Percentiles rank a stretch among this genome's conserved stretches.
phyloP scores from a whole-genome alignment of 1,140 invertebrate species.

The Tribolium castaneum region DNA sequence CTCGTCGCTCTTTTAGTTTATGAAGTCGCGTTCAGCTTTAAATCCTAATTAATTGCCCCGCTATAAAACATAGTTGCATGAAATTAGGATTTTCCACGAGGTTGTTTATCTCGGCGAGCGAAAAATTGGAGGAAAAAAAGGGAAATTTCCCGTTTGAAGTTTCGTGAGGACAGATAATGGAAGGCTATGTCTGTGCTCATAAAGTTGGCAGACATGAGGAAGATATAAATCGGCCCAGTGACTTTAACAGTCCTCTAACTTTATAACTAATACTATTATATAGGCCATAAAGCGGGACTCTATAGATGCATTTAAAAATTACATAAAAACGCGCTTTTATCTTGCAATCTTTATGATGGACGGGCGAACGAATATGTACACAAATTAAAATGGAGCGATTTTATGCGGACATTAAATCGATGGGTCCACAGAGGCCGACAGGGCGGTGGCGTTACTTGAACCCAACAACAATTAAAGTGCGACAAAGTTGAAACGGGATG shows the following conservation, averaged over 20 bases:
- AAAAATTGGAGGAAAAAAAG: constrained; percentile 2
- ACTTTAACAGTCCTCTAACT: constrained; percentile 55
- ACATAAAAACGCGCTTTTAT: constrained; percentile 45
- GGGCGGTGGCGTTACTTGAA: not conserved
- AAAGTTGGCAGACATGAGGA: constrained; percentile 54
- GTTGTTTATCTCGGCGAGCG: not conserved
- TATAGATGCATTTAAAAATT: constrained; percentile 48
- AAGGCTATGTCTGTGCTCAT: constrained; percentile 49
- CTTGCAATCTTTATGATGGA: constrained; percentile 35
- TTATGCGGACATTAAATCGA: constrained; percentile 1
- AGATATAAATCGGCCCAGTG: constrained; percentile 57
- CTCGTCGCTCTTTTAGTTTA: constrained; percentile 49
- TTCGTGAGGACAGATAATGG: constrained; percentile 49
- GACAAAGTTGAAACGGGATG: not conserved
- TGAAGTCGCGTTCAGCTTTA: constrained; percentile 37
- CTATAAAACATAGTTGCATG: constrained; percentile 15
- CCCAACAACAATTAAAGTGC: not conserved
- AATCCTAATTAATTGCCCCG: constrained; percentile 45
- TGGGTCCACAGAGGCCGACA: not conserved
- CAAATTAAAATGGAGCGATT: not conserved
- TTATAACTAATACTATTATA: constrained; percentile 52
- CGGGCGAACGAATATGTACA: constrained; percentile 9
- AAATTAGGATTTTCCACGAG: constrained; percentile 20
- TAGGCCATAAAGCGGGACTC: constrained; percentile 48
- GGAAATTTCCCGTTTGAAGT: constrained; percentile 45